phyloP scores from a whole-genome alignment of 2,113 vertebrate species.

The Apus apus region DNA sequence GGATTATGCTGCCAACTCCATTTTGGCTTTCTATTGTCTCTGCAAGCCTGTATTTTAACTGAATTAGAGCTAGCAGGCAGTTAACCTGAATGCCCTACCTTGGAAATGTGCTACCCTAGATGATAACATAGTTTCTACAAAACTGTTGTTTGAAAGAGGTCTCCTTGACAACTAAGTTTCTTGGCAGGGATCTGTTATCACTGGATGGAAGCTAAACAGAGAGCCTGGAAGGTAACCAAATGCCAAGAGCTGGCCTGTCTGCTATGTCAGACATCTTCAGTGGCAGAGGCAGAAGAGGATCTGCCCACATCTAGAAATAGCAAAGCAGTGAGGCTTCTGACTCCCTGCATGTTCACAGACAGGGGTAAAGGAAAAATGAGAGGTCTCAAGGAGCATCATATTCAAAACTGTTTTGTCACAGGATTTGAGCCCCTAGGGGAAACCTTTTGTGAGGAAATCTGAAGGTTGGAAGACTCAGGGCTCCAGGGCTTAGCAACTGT shows the following conservation, averaged over 20 bases:
- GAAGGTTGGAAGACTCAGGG: neutral
- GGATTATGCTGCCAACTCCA: neutral
- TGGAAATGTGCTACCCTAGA: neutral
- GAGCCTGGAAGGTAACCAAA: slow-evolving; percentile 26
- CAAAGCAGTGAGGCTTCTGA: neutral
- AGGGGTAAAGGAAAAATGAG: neutral
- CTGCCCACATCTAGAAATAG: slow-evolving; percentile 26
- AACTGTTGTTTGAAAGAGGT: slow-evolving; percentile 33
- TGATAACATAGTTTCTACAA: neutral
- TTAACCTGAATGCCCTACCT: slow-evolving; percentile 1
- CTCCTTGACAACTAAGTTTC: slow-evolving; percentile 33
- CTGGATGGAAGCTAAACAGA: neutral
- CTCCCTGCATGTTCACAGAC: neutral
- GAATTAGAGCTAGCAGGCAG: neutral
- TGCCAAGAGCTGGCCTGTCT: slow-evolving; percentile 23
- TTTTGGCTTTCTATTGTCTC: neutral
- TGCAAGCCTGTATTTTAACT: neutral
- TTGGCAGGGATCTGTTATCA: slow-evolving; percentile 17
- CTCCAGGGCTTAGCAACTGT: neutral
- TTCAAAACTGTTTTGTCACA: neutral
- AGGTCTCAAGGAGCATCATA: neutral
- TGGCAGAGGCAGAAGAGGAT: neutral
- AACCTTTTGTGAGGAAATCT: neutral
- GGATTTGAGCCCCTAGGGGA: neutral
- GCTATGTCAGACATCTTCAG: slow-evolving; percentile 34